Conservation (phyloP, 2,888 invertebrate genomes). For the Mythimna pallens region DNA sequence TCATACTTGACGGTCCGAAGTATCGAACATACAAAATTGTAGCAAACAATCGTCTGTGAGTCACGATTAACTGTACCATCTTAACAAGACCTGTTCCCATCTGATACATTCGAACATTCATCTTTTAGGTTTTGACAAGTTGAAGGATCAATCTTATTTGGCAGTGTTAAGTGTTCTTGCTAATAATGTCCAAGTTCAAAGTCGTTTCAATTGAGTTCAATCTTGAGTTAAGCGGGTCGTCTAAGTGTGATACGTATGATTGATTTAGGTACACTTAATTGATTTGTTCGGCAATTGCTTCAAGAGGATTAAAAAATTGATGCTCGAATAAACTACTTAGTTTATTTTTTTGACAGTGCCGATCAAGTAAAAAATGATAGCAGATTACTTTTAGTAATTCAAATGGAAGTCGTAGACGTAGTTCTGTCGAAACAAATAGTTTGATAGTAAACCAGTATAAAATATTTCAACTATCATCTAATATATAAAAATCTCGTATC, state of each 20-base stretch:
- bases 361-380: not conserved
- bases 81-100: constrained; percentile 62
- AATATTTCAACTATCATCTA: not conserved
- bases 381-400: not conserved
- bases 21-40: constrained; percentile 78
- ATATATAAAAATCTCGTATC: too few relatives aligned
- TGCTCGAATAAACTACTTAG: constrained; percentile 13
- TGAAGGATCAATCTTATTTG: constrained; percentile 64
- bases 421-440: too few relatives aligned
- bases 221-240: constrained; percentile 64
- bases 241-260: constrained; percentile 55
- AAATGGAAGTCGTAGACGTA: not conserved
- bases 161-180: constrained; percentile 69
- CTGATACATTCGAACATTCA: constrained; percentile 25
- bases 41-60: constrained; percentile 79
- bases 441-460: not conserved
- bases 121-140: constrained; percentile 31
- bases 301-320: constrained; percentile 32
- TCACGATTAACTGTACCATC: constrained; percentile 74
- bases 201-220: constrained; percentile 75
- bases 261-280: constrained; percentile 56
- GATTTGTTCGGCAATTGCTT: constrained; percentile 50
- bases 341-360: constrained; percentile 7
- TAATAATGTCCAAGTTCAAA: constrained; percentile 79
- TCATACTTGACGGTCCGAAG: constrained; percentile 83